These are phyloP conservation scores for Suncus etruscus DNA, from an alignment of 2,113 vertebrate species.

Conservation along the genomic window DNA sequence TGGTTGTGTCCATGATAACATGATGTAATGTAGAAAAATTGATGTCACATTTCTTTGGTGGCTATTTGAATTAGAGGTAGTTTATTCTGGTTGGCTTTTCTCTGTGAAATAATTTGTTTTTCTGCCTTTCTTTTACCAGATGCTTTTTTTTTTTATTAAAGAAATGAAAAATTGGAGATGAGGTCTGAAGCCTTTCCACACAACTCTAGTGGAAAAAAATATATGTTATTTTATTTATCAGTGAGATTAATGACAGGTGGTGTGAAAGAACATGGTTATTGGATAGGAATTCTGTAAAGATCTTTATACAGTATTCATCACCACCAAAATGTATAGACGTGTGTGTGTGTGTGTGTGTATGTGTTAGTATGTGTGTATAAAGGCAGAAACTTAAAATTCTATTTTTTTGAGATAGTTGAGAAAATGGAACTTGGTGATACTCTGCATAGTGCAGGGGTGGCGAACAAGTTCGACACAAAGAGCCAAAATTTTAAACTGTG, in stretches of 20 bases:
- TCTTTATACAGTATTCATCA: neutral
- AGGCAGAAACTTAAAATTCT: neutral
- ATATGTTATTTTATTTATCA: neutral
- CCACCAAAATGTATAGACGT: neutral
- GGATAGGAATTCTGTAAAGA: neutral
- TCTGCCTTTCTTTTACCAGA: neutral
- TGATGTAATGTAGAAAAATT: neutral
- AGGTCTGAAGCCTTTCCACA: neutral
- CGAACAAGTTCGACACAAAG: too few relatives aligned
- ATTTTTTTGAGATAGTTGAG: constrained; percentile 25
- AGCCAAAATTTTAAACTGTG: too few relatives aligned
- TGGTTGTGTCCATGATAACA: neutral
- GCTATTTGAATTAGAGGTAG: constrained; percentile 22
- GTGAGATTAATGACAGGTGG: constrained; percentile 33
- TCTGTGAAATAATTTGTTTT: constrained; percentile 37
- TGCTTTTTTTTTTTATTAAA: constrained; percentile 35
- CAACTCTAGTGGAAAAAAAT: neutral
- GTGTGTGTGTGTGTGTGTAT: neutral
- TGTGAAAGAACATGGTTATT: neutral
- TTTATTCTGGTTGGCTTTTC: constrained; percentile 6
- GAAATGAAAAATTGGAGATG: neutral
- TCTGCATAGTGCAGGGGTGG: too few relatives aligned
- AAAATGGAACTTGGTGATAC: neutral
- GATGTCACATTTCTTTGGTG: neutral
- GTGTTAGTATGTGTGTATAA: neutral